A percentile compares a stretch with the other conserved stretches of the same genome.
These are phyloP conservation scores for Pocota personata DNA, from an alignment of 2,888 invertebrate species.

Conservation along the genomic window DNA sequence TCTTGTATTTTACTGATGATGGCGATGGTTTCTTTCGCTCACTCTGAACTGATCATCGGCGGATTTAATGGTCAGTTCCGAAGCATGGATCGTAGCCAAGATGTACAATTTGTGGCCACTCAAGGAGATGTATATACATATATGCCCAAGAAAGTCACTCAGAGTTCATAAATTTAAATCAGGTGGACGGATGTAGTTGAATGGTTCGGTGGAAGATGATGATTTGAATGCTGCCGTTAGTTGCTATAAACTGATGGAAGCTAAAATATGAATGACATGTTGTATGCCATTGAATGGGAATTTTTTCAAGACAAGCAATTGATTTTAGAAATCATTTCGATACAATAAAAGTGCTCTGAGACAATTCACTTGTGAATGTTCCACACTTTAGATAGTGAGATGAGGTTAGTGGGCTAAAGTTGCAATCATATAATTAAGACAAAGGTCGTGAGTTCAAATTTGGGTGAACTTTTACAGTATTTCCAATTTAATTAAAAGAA, in stretches of 20 bases:
- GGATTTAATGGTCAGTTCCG: conserved; percentile 53
- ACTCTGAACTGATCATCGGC: conserved; percentile 25
- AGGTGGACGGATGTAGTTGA: conserved; percentile 27
- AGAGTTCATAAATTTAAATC: conserved; percentile 33
- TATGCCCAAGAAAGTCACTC: conserved; percentile 34
- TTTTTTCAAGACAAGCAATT: background rate
- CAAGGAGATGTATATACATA: background rate
- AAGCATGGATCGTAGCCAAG: background rate
- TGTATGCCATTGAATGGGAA: background rate
- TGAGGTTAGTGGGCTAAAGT: no score
- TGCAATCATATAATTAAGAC: no score
- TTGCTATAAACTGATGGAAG: background rate
- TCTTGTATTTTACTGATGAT: conserved; percentile 38
- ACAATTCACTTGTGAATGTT: no score
- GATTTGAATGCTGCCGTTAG: background rate
- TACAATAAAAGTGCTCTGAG: no score
- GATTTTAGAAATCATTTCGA: no score
- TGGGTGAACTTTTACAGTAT: no score
- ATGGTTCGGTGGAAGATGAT: background rate
- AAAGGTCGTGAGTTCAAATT: no score
- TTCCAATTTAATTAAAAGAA: no score
- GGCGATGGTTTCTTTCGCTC: conserved; percentile 15
- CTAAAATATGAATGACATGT: background rate
- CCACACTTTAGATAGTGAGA: no score
- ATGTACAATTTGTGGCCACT: conserved; percentile 49